Evolutionary conservation across 2,888 invertebrate genomes (phyloP).

Genomic region (Erpobdella octoculata): DNA sequence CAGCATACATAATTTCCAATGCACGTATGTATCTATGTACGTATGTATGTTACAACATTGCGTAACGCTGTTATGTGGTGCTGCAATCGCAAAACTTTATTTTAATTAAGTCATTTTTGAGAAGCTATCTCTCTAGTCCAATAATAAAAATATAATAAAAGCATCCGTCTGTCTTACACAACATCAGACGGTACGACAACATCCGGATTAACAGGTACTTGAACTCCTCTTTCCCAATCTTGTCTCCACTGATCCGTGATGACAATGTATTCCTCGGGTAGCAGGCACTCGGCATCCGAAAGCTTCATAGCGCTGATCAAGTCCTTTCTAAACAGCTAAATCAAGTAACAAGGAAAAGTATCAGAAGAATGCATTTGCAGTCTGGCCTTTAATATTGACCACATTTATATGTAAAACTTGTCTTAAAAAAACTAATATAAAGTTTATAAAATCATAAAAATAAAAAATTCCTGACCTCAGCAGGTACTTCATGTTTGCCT

Average conservation of each 20-base stretch:
- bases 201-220: slow-evolving; percentile 55
- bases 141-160: background rate
- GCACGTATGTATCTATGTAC: no score
- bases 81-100: no score
- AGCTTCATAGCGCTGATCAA: slow-evolving; percentile 97
- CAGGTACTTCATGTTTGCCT: slow-evolving; percentile 3
- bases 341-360: no score
- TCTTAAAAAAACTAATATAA: background rate
- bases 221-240: slow-evolving; percentile 96
- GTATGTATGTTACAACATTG: no score
- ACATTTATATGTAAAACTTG: background rate
- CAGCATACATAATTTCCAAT: no score
- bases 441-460: background rate
- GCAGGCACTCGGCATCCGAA: slow-evolving; percentile 88
- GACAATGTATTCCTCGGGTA: slow-evolving; percentile 82
- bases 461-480: slow-evolving; percentile 1
- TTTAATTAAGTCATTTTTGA: background rate
- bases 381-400: background rate
- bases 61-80: no score
- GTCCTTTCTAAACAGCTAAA: slow-evolving; percentile 76
- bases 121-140: background rate
- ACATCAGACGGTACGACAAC: background rate
- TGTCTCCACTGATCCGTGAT: slow-evolving; percentile 96
- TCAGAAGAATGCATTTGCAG: no score
- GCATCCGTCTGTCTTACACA: background rate